Base-by-base conservation (phyloP, 2,888 invertebrate species). In the Dicroscelio sp. region DNA sequence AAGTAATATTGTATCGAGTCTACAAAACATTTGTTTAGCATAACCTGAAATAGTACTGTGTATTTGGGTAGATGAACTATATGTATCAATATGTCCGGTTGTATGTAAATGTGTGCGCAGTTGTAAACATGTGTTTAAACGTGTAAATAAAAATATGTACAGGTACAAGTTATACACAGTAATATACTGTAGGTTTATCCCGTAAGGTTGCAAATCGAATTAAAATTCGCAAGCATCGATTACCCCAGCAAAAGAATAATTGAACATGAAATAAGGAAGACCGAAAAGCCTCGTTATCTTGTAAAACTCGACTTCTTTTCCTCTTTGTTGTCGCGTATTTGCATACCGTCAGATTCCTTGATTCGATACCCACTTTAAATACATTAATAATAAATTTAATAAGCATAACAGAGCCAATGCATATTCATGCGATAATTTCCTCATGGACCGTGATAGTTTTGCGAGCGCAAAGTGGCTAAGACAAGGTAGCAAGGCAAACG, bases 351-450 rank as follows among this genome's bases (percentile, higher is more conserved):
- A 90, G 94, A 95, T 95, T 95, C 94, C 94, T 95, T 94, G 94
- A 93, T 91, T 95, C 94, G 94, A 95, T 95, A 94, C 93, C 95
- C 93, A 94, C 94, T 95, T 95, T 94, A 95, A 95, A 95, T 95
- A 94, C 94, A 95, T 95, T 95, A 95, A 96, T 95, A 95, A 95
- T 93, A 94, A 95, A 95, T 95, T 95, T 95, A 95, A 95, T 95
- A 94, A 95, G 94, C 92, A 94, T 94, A 94, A 94, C 93, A 90
- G 92, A 87, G 89, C 89, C 94, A 92, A 93, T 95, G 94, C 94
- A 95, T 95, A 96, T 95, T 95, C 94, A 95, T 95, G 93, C 83
- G 71, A 75, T 92, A 93, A 95, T 95, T 94, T 95, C 93, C 90
- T 93, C 87, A 80, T 58, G 86, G 84, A 90, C 85, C 88, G 84